Conservation (phyloP, 2,888 invertebrate genomes). For the Stenchaetothrips biformis region DNA sequence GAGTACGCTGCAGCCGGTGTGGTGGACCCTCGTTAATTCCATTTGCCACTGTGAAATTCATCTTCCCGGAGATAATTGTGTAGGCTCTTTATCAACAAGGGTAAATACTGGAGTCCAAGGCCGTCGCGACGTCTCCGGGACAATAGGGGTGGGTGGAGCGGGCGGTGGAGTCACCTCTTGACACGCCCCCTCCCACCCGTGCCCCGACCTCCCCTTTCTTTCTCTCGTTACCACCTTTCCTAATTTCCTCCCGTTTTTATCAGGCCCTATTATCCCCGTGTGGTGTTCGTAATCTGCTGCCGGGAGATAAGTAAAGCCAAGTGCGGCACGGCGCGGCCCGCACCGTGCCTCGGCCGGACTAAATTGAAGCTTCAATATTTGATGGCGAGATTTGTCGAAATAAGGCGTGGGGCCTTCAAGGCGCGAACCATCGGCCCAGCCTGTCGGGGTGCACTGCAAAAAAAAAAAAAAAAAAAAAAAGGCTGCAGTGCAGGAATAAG, state of each 20-base stretch:
- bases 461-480: no score
- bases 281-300: conserved; percentile 2
- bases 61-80: conserved; percentile 14
- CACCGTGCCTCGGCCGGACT: neutral
- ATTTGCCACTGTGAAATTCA: conserved; percentile 3
- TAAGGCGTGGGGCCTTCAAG: neutral
- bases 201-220: neutral
- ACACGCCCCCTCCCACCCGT: neutral
- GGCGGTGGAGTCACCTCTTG: neutral
- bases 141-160: neutral
- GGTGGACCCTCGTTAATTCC: neutral
- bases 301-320: conserved; percentile 8
- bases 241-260: conserved; percentile 9
- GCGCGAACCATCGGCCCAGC: no score
- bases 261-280: neutral
- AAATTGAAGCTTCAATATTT: conserved; percentile 24
- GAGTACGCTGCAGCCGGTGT: neutral
- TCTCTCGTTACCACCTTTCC: neutral
- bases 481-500: no score
- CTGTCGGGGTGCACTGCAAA: no score
- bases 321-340: neutral
- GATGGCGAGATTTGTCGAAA: conserved; percentile 5
- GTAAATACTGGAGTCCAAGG: conserved; percentile 1
- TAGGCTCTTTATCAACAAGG: neutral
- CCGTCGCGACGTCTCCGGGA: neutral